phyloP scores from a whole-genome alignment of 2,888 invertebrate species.

The Biston betularia region DNA sequence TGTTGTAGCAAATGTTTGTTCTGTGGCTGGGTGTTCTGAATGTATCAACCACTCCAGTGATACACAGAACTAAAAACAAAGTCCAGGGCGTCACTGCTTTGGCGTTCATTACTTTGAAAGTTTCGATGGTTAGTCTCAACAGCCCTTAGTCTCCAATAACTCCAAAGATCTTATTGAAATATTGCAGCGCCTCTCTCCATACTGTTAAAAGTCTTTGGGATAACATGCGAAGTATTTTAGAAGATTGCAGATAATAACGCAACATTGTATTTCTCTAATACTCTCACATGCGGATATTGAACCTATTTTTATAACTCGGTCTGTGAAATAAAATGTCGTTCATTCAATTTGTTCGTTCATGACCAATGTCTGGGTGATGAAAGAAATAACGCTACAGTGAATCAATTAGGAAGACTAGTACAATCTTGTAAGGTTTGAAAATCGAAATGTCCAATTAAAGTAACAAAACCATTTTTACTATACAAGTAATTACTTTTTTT shows the following conservation, averaged over 20 bases:
- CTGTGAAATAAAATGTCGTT: slow-evolving; percentile 24
- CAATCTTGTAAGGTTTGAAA: background rate
- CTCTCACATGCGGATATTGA: slow-evolving; percentile 31
- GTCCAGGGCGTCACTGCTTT: no score
- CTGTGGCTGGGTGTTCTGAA: no score
- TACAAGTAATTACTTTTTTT: no score
- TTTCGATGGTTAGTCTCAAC: no score
- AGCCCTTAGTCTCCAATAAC: no score
- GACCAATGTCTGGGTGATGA: background rate
- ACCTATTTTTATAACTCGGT: slow-evolving; percentile 41
- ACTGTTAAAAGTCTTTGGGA: slow-evolving; percentile 4
- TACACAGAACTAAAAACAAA: no score
- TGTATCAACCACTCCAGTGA: no score
- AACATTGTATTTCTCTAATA: slow-evolving; percentile 42
- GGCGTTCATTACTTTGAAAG: no score
- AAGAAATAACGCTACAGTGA: background rate
- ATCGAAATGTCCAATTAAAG: no score
- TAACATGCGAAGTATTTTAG: slow-evolving; percentile 5
- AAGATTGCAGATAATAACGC: slow-evolving; percentile 35
- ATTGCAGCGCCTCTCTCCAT: background rate
- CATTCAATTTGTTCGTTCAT: slow-evolving; percentile 19
- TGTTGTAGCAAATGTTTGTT: no score
- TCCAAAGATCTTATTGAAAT: no score
- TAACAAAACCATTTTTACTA: no score
- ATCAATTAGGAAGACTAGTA: background rate